These are phyloP conservation scores for Sinocyclocheilus rhinocerous DNA, from an alignment of 2,113 vertebrate genomes.

Conservation along the genomic window DNA sequence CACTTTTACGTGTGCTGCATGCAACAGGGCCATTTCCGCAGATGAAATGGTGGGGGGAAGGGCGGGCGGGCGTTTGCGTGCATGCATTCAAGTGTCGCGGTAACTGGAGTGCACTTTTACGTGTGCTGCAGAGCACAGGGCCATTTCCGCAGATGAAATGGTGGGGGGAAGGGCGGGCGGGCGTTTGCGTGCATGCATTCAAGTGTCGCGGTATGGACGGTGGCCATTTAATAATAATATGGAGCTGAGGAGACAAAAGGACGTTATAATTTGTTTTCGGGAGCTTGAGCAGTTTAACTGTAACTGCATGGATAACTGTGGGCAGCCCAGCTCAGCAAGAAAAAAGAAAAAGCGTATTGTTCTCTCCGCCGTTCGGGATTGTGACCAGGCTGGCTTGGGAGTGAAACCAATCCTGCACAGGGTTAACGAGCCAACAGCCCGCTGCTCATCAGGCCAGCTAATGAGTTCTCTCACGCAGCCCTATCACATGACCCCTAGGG, in stretches of 20 bases:
- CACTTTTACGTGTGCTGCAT: conserved; percentile 61
- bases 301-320: conserved; percentile 37
- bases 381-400: conserved; percentile 51
- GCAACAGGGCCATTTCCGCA: conserved; percentile 55
- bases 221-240: conserved; percentile 50
- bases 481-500: conserved; percentile 55
- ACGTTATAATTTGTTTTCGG: conserved; percentile 23
- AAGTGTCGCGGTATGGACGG: conserved; percentile 34
- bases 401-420: conserved; percentile 53
- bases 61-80: background rate
- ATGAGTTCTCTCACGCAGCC: conserved; percentile 58
- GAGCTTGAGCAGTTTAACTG: conserved; percentile 5
- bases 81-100: conserved; percentile 18
- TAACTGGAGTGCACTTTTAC: conserved; percentile 70
- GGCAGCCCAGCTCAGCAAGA: conserved; percentile 13
- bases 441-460: conserved; percentile 58
- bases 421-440: conserved; percentile 49
- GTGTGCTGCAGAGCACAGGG: conserved; percentile 46
- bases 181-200: background rate
- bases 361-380: conserved; percentile 30
- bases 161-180: conserved; percentile 5
- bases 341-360: conserved; percentile 24
- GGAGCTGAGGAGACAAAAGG: conserved; percentile 23
- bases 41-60: conserved; percentile 48
- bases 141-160: conserved; percentile 58